Percentiles rank a stretch among this genome's conserved stretches.
Evolutionary conservation across 2,797 vertebrate genomes (phyloP).

Genomic region (Nyctalus aviator): DNA sequence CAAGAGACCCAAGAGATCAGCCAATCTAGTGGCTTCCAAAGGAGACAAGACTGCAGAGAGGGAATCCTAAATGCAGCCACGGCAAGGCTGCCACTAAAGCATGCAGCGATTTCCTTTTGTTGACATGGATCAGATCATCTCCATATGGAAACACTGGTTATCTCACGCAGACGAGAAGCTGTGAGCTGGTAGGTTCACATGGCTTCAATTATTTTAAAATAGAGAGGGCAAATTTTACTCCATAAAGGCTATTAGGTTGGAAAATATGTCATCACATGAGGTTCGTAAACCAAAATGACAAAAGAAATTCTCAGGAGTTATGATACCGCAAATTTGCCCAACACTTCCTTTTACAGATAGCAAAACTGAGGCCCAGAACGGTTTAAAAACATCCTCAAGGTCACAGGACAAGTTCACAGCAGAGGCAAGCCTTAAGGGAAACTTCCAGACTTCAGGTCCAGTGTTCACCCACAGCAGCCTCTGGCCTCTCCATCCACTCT

Average conservation of each 20-base stretch:
- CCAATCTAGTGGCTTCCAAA: background rate
- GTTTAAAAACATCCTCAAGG: conserved; percentile 5
- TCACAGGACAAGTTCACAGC: conserved; percentile 21
- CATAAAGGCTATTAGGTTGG: conserved; percentile 49
- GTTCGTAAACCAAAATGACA: background rate
- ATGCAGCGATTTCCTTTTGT: background rate
- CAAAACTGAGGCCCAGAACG: conserved; percentile 42
- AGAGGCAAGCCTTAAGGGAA: background rate
- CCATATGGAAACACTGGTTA: background rate
- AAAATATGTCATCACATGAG: background rate
- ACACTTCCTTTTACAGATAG: background rate
- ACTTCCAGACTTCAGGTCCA: background rate
- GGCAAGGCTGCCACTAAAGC: background rate
- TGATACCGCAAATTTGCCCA: background rate
- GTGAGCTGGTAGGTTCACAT: background rate
- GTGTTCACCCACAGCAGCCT: background rate
- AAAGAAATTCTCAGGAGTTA: background rate
- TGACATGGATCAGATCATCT: background rate
- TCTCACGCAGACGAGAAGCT: background rate
- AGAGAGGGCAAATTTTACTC: background rate
- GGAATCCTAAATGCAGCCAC: background rate
- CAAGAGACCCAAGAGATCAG: background rate
- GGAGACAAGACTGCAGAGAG: background rate
- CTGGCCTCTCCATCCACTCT: background rate
- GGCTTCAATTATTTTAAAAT: conserved; percentile 55